These are phyloP conservation scores for Heliocidaris tuberculata DNA, from an alignment of 35 echinoderm and acorn worm genomes.

Conservation along the genomic window DNA sequence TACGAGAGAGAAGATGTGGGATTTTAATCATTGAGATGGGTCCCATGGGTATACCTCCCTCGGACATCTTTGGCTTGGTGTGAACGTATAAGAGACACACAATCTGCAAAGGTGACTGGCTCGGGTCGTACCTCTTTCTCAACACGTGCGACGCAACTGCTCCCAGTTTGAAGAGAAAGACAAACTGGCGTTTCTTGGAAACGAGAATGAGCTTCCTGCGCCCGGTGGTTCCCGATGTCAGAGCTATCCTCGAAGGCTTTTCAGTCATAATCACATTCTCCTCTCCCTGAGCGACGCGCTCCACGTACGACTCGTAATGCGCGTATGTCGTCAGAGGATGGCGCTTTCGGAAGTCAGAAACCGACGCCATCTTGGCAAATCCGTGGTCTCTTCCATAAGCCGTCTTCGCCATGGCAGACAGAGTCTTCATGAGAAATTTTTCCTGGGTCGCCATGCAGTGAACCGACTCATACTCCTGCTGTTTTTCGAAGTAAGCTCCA, in stretches of 20 bases:
- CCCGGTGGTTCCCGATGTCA: conserved; percentile 75
- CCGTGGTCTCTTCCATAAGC: conserved; percentile 56
- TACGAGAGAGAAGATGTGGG: neutral
- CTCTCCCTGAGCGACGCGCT: conserved; percentile 72
- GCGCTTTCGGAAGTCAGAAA: conserved; percentile 54
- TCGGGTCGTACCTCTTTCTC: neutral
- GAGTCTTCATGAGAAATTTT: conserved; percentile 20
- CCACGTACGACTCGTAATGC: conserved; percentile 61
- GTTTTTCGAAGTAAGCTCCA: neutral
- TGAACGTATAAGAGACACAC: neutral
- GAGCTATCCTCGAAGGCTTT: conserved; percentile 14
- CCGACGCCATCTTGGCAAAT: conserved; percentile 55
- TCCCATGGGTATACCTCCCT: conserved; percentile 9
- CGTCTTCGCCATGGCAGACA: conserved; percentile 47
- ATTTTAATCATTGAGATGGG: neutral
- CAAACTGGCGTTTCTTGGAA: neutral
- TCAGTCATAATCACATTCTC: conserved; percentile 54
- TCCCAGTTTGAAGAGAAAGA: conserved; percentile 14
- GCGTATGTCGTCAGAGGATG: conserved; percentile 73
- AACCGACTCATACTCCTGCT: neutral
- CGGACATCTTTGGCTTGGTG: neutral
- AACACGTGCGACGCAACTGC: neutral
- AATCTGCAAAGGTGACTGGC: neutral
- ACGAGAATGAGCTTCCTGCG: conserved; percentile 57
- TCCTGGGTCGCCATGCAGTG: conserved; percentile 44